These are phyloP conservation scores for Bathynomus jamesi DNA, from an alignment of 1,140 invertebrate genomes.

Conservation along the genomic window DNA sequence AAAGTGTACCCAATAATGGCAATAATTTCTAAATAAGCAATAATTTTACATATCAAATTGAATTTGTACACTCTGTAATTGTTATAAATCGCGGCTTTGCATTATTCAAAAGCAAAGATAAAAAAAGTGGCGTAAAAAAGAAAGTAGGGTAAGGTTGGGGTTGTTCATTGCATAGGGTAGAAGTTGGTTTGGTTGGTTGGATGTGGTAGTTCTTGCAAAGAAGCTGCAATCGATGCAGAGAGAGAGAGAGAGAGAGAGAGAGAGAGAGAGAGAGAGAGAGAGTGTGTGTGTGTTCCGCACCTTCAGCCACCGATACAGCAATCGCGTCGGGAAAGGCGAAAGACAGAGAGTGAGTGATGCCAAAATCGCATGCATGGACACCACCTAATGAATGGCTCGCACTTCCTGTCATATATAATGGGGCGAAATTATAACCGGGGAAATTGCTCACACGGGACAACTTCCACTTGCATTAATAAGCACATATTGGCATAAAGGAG, in stretches of 20 bases:
- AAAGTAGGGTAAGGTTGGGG: neutral
- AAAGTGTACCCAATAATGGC: neutral
- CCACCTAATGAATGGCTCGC: neutral
- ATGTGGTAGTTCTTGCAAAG: no score
- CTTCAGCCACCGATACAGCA: neutral
- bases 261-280: no score
- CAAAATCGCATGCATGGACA: neutral
- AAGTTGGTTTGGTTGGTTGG: no score
- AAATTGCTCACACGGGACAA: neutral
- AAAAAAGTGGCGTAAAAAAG: neutral
- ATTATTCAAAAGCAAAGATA: neutral
- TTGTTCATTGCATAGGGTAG: no score
- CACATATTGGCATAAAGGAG: neutral
- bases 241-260: no score
- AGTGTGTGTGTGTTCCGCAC: neutral
- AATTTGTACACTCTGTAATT: neutral
- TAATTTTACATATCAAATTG: neutral
- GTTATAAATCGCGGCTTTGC: neutral
- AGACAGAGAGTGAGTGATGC: neutral
- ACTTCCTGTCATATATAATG: neutral
- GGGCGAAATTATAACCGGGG: neutral
- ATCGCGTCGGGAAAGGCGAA: neutral
- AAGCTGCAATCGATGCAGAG: no score
- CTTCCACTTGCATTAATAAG: slow-evolving; percentile 1
- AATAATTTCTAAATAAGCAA: neutral